phyloP scores from a whole-genome alignment of 2,797 vertebrate genomes.

The Channallabes apus region DNA sequence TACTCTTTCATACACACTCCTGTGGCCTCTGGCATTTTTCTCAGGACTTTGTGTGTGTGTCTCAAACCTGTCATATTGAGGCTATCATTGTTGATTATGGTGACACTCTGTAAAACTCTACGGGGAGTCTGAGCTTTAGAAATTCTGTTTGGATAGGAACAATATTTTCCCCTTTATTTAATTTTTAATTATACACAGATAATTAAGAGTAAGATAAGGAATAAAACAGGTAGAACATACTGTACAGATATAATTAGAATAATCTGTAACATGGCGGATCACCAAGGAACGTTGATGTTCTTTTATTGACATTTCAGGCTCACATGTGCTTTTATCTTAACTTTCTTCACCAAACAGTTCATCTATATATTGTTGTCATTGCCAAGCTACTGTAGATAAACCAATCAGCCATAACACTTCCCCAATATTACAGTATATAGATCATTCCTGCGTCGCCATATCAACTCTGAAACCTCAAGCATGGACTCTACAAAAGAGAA shows the following conservation, averaged over 20 bases:
- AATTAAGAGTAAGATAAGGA: background rate
- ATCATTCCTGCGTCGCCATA: too few species aligned
- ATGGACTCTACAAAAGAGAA: too few species aligned
- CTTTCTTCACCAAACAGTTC: background rate
- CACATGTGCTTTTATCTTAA: background rate
- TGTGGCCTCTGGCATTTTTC: slow-evolving; percentile 18
- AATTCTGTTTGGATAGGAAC: slow-evolving; percentile 15
- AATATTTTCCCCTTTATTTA: background rate
- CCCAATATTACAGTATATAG: too few species aligned
- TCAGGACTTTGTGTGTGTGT: background rate
- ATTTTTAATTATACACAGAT: slow-evolving; percentile 4
- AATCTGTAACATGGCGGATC: background rate
- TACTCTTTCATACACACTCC: background rate
- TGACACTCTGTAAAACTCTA: slow-evolving; percentile 27
- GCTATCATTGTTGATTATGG: slow-evolving; percentile 42
- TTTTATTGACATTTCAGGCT: too few species aligned
- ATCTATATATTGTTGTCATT: background rate
- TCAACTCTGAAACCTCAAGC: too few species aligned
- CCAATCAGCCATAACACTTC: too few species aligned
- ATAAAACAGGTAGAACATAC: slow-evolving; percentile 1
- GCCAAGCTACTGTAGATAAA: background rate
- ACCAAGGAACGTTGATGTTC: background rate
- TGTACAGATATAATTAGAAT: background rate
- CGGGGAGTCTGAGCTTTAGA: slow-evolving; percentile 10
- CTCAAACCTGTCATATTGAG: slow-evolving; percentile 39